Conservation (phyloP, 2,888 invertebrate genomes). For the Neocrepidodera transversa region DNA sequence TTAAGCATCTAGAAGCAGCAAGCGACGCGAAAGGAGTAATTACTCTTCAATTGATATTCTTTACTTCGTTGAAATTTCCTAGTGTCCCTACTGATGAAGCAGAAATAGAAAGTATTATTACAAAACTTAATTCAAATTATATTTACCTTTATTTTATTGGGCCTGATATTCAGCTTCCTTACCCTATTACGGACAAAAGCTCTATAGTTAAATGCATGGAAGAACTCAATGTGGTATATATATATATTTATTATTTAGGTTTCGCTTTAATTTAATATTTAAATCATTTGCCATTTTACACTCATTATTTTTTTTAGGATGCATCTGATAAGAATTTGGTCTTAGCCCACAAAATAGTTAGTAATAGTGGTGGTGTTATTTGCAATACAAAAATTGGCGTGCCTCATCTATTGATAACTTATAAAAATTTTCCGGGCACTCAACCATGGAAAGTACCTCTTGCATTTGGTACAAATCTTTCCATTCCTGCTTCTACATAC, state of each 20-base stretch:
- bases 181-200: constrained; percentile 27
- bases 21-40: constrained; percentile 27
- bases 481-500: constrained; percentile 33
- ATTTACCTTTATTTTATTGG: constrained; percentile 43
- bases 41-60: constrained; percentile 39
- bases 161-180: constrained; percentile 36
- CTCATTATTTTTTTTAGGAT: constrained; percentile 25
- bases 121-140: constrained; percentile 29
- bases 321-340: constrained; percentile 26
- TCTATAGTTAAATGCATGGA: constrained; percentile 37
- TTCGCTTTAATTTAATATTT: too few species aligned
- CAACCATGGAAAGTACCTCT: constrained; percentile 43
- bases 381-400: constrained; percentile 37
- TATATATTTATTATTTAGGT: too few species aligned
- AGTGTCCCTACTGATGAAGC: constrained; percentile 18
- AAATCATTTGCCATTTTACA: too few species aligned
- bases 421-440: constrained; percentile 35
- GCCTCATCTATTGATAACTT: constrained; percentile 33
- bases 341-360: constrained; percentile 34
- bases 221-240: constrained; percentile 30
- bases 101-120: constrained; percentile 30
- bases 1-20: constrained; percentile 34
- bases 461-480: constrained; percentile 31
- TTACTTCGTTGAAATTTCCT: constrained; percentile 38
- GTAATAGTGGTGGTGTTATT: constrained; percentile 33